These are phyloP conservation scores for Anhinga anhinga DNA, from an alignment of 2,113 vertebrate genomes.

Conservation along the genomic window DNA sequence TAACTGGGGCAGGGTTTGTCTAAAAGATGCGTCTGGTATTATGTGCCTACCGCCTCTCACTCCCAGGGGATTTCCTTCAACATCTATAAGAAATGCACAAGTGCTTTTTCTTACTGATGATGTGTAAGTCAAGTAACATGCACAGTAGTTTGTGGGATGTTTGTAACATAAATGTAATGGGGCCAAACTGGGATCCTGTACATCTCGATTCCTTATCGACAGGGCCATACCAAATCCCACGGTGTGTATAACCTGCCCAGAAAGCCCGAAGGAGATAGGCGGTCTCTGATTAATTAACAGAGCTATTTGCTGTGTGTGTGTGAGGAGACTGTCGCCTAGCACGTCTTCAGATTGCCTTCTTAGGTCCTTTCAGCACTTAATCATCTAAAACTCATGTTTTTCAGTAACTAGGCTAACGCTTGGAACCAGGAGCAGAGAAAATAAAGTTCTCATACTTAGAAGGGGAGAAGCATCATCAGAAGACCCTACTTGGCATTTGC, in stretches of 20 bases:
- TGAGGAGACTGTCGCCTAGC: rapidly evolving
- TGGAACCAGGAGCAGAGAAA: not conserved
- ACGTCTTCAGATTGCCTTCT: not conserved
- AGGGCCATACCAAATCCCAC: not conserved
- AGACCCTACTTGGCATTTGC: not conserved
- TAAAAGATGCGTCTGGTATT: not conserved
- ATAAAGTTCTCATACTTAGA: rapidly evolving
- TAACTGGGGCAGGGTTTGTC: conserved; percentile 13
- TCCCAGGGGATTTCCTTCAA: not conserved
- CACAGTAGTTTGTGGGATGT: not conserved
- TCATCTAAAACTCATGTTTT: not conserved
- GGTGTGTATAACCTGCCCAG: not conserved
- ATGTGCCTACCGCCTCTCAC: not conserved
- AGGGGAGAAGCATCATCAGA: not conserved
- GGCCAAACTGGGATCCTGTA: not conserved
- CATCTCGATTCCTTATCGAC: not conserved
- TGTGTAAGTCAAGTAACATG: not conserved
- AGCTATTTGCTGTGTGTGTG: not conserved
- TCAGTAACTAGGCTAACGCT: not conserved
- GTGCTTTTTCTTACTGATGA: not conserved
- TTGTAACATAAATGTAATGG: not conserved
- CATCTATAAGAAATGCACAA: not conserved
- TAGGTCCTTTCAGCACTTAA: rapidly evolving
- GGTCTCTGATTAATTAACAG: not conserved
- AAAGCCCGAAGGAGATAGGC: not conserved